phyloP scores from a whole-genome alignment of 2,888 invertebrate species.

The Calameuta filiformis region DNA sequence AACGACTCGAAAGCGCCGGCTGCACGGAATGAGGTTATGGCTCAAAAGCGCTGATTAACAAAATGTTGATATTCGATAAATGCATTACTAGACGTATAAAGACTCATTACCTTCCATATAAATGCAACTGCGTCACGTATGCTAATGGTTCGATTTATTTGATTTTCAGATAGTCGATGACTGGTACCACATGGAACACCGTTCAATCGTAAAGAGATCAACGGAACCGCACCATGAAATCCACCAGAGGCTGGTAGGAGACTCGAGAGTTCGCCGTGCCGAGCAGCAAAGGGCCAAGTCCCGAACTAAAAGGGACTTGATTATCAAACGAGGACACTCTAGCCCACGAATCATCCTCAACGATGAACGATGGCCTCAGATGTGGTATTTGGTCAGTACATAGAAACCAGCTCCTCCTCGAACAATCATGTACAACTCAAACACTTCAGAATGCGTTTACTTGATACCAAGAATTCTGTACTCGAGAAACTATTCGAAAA shows the following conservation, averaged over 20 bases:
- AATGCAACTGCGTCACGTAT: neutral
- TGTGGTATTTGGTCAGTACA: conserved; percentile 96
- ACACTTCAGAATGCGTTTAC: neutral
- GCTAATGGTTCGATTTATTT: neutral
- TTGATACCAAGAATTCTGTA: conserved; percentile 1
- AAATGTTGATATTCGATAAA: no score
- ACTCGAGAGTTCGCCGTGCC: conserved; percentile 84
- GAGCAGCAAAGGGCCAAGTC: conserved; percentile 84
- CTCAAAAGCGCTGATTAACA: no score
- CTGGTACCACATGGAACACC: conserved; percentile 88
- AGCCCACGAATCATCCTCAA: conserved; percentile 69
- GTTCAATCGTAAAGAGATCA: conserved; percentile 82
- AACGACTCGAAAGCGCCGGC: no score
- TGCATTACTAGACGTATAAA: neutral
- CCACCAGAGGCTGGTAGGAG: conserved; percentile 77
- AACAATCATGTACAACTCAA: neutral
- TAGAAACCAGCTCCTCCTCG: neutral
- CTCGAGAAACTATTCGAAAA: neutral
- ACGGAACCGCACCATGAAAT: conserved; percentile 76
- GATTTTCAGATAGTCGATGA: conserved; percentile 85
- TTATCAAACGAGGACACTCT: conserved; percentile 57
- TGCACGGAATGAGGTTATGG: no score
- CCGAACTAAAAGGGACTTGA: conserved; percentile 84
- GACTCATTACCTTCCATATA: neutral
- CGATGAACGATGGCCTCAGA: conserved; percentile 93